phyloP scores from a whole-genome alignment of 2,113 vertebrate genomes.

The Pipa parva region DNA sequence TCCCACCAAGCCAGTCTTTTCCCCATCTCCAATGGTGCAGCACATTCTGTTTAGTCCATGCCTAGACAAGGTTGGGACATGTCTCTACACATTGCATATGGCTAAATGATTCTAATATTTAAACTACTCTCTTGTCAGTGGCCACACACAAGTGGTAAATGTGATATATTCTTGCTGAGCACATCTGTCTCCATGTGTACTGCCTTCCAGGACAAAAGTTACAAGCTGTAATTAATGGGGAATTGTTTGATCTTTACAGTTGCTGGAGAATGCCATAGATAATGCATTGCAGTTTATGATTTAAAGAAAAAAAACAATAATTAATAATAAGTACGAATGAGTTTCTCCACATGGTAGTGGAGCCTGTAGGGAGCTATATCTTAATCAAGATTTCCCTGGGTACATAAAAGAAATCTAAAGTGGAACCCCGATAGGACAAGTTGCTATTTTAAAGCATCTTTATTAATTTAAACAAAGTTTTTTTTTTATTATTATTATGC shows the following conservation, averaged over 20 bases:
- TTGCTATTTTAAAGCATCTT: no score
- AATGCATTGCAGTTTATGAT: slow-evolving; percentile 6
- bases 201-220: slow-evolving; percentile 22
- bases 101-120: slow-evolving; percentile 3
- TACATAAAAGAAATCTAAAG: no score
- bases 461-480: no score
- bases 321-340: neutral
- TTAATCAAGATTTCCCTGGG: no score
- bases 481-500: no score
- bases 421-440: no score
- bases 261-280: neutral
- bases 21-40: slow-evolving; percentile 6
- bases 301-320: slow-evolving; percentile 2
- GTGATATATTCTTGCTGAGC: slow-evolving; percentile 5
- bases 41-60: slow-evolving; percentile 29
- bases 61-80: slow-evolving; percentile 31
- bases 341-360: neutral
- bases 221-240: slow-evolving; percentile 24
- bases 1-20: neutral
- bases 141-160: slow-evolving; percentile 18
- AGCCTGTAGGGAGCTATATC: no score
- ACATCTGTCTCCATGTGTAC: slow-evolving; percentile 25
- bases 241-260: slow-evolving; percentile 15
- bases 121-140: slow-evolving; percentile 1
- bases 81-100: slow-evolving; percentile 30